Percentiles rank a stretch among this genome's conserved stretches.
Conservation (phyloP, 2,888 invertebrate genomes). For the Leptinotarsa rubiginosa region DNA sequence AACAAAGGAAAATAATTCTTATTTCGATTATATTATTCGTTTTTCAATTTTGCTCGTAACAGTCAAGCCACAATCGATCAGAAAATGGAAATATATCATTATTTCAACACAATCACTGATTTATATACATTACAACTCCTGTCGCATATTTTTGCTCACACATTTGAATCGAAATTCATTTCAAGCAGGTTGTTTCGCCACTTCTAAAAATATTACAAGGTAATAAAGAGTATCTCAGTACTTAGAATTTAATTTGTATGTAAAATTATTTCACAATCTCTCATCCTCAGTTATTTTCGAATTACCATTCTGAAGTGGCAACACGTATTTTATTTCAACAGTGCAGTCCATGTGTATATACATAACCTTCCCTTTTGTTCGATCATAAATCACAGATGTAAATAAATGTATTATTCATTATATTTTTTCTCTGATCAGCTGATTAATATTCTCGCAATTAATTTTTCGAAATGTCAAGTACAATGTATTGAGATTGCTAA, state of each 20-base stretch:
- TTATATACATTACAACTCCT: too few relatives aligned
- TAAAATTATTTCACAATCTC: constrained; percentile 18
- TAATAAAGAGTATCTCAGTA: too few relatives aligned
- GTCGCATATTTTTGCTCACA: too few relatives aligned
- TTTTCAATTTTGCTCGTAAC: too few relatives aligned
- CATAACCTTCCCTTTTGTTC: constrained; percentile 48
- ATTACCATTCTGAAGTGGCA: constrained; percentile 2
- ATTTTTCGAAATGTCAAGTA: constrained; percentile 43
- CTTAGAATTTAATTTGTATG: not conserved
- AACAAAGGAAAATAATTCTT: too few relatives aligned
- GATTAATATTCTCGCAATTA: constrained; percentile 39
- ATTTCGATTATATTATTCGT: too few relatives aligned
- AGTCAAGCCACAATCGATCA: too few relatives aligned
- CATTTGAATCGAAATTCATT: too few relatives aligned
- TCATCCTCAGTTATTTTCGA: not conserved
- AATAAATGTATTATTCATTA: constrained; percentile 40
- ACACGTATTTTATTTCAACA: constrained; percentile 10
- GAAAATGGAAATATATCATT: too few relatives aligned
- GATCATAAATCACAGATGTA: constrained; percentile 37
- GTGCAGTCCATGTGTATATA: constrained; percentile 18
- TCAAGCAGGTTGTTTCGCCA: too few relatives aligned
- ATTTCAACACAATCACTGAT: too few relatives aligned
- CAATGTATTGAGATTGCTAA: constrained; percentile 22
- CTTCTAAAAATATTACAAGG: too few relatives aligned
- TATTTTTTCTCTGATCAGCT: constrained; percentile 29